A percentile compares a stretch with the other conserved stretches of the same genome.
Conservation (phyloP, 2,888 invertebrate species). For the Alcis repandata region DNA sequence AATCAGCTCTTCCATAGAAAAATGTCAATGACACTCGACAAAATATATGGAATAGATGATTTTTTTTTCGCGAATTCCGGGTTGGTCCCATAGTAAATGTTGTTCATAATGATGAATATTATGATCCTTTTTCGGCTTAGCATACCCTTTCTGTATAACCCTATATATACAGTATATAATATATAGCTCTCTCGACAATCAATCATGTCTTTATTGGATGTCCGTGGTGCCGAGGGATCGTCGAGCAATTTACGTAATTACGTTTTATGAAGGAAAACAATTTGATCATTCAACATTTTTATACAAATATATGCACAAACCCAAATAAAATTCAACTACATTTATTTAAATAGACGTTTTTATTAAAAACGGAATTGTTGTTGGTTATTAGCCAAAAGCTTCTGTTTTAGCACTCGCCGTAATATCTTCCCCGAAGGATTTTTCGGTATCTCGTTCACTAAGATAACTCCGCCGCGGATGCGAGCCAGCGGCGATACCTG, state of each 20-base stretch:
- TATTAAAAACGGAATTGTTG: background rate
- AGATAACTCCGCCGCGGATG: conserved; percentile 89
- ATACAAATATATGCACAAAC: background rate
- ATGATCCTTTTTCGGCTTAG: too few species aligned
- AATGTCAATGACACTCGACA: too few species aligned
- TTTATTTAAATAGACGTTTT: background rate
- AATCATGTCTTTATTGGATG: conserved; percentile 59
- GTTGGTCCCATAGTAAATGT: too few species aligned
- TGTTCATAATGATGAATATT: too few species aligned
- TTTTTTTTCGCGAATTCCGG: too few species aligned
- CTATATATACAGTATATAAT: conserved; percentile 16
- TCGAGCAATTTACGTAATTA: conserved; percentile 40
- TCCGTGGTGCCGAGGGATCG: conserved; percentile 51
- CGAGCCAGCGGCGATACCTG: conserved; percentile 86
- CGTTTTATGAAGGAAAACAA: conserved; percentile 28
- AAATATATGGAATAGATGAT: too few species aligned
- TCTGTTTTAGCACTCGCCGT: conserved; percentile 75
- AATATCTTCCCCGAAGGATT: conserved; percentile 86
- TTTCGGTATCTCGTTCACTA: conserved; percentile 88
- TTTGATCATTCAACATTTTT: background rate
- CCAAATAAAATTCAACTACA: background rate
- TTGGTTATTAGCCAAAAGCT: conserved; percentile 6
- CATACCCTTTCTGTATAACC: conserved; percentile 17
- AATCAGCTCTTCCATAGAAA: too few species aligned
- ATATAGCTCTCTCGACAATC: conserved; percentile 48